Base-by-base conservation (phyloP, 2,113 vertebrate species). In the Scomber scombrus region DNA sequence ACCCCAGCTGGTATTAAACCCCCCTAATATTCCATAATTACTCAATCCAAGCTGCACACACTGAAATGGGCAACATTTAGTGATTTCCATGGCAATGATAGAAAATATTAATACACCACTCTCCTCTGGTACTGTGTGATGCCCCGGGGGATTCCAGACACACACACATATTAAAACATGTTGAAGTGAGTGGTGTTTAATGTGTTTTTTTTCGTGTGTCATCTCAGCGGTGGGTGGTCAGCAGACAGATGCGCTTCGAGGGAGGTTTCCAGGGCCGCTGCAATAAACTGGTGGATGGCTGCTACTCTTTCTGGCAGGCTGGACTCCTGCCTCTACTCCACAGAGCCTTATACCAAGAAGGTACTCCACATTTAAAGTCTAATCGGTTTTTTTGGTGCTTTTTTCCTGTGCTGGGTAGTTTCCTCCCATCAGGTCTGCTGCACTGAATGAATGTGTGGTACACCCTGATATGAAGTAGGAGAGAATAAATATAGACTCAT, bases 281-380 rank as follows among this genome's bases (percentile, higher is more conserved):
- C 78, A 99, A 99, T 85, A 99, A 99, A 91, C 95, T 99, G 93
- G 97, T 99, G 92, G 97, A 99, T 0, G 98, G 98, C 58, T 99
- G 98, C 93, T 99, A 99, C 91, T 99, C 98, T 15, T 99, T 99
- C 92, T 99, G 98, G 98, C 98, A 99, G 93, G 98, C 97, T 0
- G 98, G 98, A 11, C 93, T 99, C 50, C 93, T 99, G 67, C 97
- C 98, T 1, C 95, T 99, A 1, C 95, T 99, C 23, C 98, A 99
- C 93, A 94, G 96, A 0, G 97, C 97, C 0, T 95, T 99, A 58
- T 96, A 96, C 0, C 95, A 95, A 76, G 95, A 95, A 89, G 97
- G 98, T 98, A 92, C 61, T 0, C 14, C 2, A 3, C 19, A 34
- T 40, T 3, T 3, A 13, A 23, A 23, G 23, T 23, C n/a, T n/a